Evolutionary conservation across 64 coral and sea anemone species (phyloP).

Genomic region (Pachyseris speciosa): DNA sequence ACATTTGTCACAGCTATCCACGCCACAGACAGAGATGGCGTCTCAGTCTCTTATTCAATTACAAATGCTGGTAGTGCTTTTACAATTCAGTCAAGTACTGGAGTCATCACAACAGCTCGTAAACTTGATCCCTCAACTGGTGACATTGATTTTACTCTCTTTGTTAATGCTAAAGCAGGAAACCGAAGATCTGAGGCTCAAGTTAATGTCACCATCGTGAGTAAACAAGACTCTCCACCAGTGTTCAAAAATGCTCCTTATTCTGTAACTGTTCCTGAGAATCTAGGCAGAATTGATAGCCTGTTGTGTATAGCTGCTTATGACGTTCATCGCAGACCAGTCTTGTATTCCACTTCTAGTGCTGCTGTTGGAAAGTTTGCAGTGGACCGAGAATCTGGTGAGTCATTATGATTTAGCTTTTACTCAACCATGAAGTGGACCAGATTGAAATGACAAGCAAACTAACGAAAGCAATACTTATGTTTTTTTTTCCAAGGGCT

Average conservation of each 20-base stretch:
- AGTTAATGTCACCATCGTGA: slow-evolving; percentile 44
- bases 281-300: slow-evolving; percentile 46
- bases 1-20: slow-evolving; percentile 64
- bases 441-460: no score
- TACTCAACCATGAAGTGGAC: no score
- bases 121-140: background rate
- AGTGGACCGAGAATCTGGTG: slow-evolving; percentile 41
- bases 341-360: slow-evolving; percentile 18
- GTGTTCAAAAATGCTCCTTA: slow-evolving; percentile 54
- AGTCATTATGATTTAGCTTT: no score
- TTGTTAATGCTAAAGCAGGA: slow-evolving; percentile 13
- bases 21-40: slow-evolving; percentile 49
- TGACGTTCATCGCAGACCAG: slow-evolving; percentile 8
- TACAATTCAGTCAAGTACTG: slow-evolving; percentile 18
- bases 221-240: slow-evolving; percentile 53
- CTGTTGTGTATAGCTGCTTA: slow-evolving; percentile 64
- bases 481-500: no score
- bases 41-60: background rate
- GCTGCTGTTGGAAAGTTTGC: slow-evolving; percentile 36
- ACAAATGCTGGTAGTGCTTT: background rate
- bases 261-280: slow-evolving; percentile 45
- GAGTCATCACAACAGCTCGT: slow-evolving; percentile 28
- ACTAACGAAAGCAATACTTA: no score
- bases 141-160: slow-evolving; percentile 5
- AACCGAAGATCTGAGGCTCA: background rate